These are phyloP conservation scores for Lapara coniferarum DNA, from an alignment of 2,888 invertebrate genomes.

Conservation along the genomic window DNA sequence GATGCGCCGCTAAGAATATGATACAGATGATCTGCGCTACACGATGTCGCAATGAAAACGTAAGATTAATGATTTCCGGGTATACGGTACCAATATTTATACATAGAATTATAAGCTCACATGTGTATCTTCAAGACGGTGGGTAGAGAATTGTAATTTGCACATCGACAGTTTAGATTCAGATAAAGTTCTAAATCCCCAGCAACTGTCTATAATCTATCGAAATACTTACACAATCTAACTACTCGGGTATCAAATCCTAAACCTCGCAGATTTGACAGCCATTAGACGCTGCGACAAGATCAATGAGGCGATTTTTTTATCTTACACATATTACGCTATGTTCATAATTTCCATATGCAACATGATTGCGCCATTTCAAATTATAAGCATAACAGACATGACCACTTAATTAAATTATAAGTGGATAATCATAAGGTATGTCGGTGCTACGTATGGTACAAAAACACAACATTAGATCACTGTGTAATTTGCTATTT, in stretches of 20 bases:
- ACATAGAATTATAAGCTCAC: background rate
- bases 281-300: too few species aligned
- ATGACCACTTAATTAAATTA: background rate
- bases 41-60: constrained; percentile 46
- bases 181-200: too few species aligned
- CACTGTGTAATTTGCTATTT: background rate
- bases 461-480: background rate
- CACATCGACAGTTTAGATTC: too few species aligned
- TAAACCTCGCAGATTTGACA: background rate
- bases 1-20: background rate
- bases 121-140: background rate
- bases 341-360: background rate
- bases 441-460: background rate
- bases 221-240: too few species aligned
- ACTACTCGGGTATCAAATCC: background rate
- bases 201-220: too few species aligned
- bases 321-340: too few species aligned
- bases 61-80: constrained; percentile 56
- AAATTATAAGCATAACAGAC: background rate
- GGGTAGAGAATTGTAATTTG: background rate
- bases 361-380: background rate
- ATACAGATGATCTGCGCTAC: background rate
- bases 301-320: too few species aligned
- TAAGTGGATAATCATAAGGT: background rate
- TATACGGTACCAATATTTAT: constrained; percentile 30